Conservation (phyloP, 64 coral and sea anemone genomes). For the Pachyseris speciosa region DNA sequence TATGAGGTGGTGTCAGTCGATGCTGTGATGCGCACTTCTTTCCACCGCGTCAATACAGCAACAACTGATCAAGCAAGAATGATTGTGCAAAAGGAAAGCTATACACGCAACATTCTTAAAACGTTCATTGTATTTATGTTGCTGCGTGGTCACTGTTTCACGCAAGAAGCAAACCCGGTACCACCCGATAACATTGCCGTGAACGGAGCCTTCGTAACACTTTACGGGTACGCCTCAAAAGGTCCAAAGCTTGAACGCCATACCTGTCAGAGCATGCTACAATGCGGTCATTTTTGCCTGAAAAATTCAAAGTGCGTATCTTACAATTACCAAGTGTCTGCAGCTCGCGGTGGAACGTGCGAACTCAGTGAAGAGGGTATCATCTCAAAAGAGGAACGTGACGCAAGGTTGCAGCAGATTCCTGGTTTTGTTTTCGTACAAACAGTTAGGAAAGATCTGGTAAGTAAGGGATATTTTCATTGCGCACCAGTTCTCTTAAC, state of each 20-base stretch:
- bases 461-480: background rate
- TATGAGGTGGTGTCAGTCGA: too few species aligned
- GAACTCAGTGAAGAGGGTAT: background rate
- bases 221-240: background rate
- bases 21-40: too few species aligned
- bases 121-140: too few species aligned
- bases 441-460: background rate
- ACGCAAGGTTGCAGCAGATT: background rate
- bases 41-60: too few species aligned
- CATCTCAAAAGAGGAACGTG: background rate
- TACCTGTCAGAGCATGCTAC: background rate
- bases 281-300: background rate
- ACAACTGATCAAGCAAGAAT: too few species aligned
- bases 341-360: background rate
- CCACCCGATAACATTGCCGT: background rate
- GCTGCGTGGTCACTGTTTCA: too few species aligned
- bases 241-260: background rate
- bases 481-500: too few species aligned
- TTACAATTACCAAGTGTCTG: background rate
- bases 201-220: background rate
- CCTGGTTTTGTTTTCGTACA: background rate
- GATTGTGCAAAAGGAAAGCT: too few species aligned
- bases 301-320: background rate
- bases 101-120: too few species aligned
- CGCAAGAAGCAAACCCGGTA: background rate